These are phyloP conservation scores for Nyctereutes procyonoides DNA, from an alignment of 2,113 vertebrate genomes.

Conservation along the genomic window DNA sequence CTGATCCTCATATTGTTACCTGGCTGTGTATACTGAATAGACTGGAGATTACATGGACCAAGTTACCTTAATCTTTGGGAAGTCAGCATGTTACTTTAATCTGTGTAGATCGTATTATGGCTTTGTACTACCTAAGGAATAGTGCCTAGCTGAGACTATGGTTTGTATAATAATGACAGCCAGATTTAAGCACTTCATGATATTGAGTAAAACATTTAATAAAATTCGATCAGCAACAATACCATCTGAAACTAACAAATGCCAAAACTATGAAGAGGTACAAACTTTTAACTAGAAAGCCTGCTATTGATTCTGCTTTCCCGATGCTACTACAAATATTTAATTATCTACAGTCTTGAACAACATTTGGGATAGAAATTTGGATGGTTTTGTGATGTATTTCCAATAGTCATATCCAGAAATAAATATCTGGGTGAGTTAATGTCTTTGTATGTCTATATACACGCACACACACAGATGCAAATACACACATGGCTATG, in stretches of 20 bases:
- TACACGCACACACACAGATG: neutral
- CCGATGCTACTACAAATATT: conserved; percentile 60
- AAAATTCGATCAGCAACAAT: conserved; percentile 13
- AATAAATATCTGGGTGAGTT: conserved; percentile 54
- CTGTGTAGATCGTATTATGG: neutral
- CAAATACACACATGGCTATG: neutral
- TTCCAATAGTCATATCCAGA: conserved; percentile 55
- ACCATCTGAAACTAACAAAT: conserved; percentile 55
- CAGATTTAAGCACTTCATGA: neutral
- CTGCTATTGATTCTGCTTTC: conserved; percentile 56
- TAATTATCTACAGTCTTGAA: conserved; percentile 61
- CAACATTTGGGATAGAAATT: conserved; percentile 61
- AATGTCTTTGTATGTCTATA: neutral
- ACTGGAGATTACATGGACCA: neutral
- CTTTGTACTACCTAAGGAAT: neutral
- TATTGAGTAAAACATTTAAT: conserved; percentile 1
- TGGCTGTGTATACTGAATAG: neutral
- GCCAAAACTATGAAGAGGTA: conserved; percentile 58
- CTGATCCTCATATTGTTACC: neutral
- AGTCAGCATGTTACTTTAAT: neutral
- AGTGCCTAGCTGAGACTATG: neutral
- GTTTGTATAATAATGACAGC: neutral
- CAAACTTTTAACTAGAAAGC: conserved; percentile 58
- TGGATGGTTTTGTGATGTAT: conserved; percentile 17
- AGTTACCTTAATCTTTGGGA: neutral